Base-by-base conservation (phyloP, 2,797 vertebrate genomes). In the Galaxias olidus region DNA sequence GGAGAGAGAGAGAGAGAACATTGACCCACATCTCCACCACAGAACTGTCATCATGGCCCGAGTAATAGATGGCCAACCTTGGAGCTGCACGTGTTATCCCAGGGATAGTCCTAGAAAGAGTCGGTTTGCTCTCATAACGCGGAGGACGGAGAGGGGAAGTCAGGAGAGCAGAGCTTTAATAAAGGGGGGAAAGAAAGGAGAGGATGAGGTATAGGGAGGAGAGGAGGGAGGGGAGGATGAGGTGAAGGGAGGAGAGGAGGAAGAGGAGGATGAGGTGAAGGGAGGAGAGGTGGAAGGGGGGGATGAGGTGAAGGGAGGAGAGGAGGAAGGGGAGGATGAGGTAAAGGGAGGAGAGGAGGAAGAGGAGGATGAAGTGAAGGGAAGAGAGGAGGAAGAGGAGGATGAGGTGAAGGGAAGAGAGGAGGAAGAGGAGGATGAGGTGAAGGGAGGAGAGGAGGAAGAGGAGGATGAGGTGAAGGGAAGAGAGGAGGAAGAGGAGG, bases 21-120 rank as follows among this genome's bases (percentile, higher is more conserved):
- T 61, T 86, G 87, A 86, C 87, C 87, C 78, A 88, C 54, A 90
- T 89, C 79, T 79, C 49, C 76, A 85, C 78, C 85, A 85, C 87
- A 81, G 82, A 90, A 84, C 84, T 87, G 89, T 89, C 87, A 88
- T n/a, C n/a, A 64, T 69, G 69, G 30, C 30, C 57, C 61, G 53
- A 77, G 71, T 78, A 89, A 87, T 84, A 77, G 80, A 88, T 87
- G 79, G 71, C 30, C 75, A 81, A 88, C 87, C 86, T 88, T 87
- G 86, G 84, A 70, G 77, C 78, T 59, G 72, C 69, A 76, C 69
- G 68, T 72, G 81, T 73, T 74, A 68, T 79, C 80, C 82, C 72
- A 85, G 87, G 84, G 78, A 87, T 78, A 86, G 86, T 79, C 82
- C 84, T 87, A 84, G 78, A 89, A 88, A 86, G 73, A 79, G 10